A percentile compares a stretch with the other conserved stretches of the same genome.
phyloP scores from a whole-genome alignment of 2,113 vertebrate genomes.

The Columba janthina region DNA sequence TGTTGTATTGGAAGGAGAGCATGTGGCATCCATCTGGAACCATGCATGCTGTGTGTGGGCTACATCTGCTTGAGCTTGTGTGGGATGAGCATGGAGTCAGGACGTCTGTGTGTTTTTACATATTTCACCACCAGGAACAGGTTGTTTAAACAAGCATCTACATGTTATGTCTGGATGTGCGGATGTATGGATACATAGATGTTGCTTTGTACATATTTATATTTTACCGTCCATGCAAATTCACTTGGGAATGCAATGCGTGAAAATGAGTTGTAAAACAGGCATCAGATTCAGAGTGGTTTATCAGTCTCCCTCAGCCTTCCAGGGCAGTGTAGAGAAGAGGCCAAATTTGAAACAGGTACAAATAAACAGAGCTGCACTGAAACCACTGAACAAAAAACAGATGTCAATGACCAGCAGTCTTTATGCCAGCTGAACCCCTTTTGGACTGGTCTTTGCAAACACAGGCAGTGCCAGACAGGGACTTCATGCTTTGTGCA shows the following conservation, averaged over 20 bases:
- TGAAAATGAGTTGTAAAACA: not conserved
- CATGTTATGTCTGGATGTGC: not conserved
- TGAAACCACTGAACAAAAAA: not conserved
- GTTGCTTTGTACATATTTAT: not conserved
- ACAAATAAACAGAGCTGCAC: not conserved
- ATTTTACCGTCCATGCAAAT: not conserved
- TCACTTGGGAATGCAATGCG: not conserved
- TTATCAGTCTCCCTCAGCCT: not conserved
- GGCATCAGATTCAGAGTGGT: not conserved
- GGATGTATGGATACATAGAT: not conserved
- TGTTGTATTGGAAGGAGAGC: not conserved
- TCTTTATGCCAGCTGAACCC: not conserved
- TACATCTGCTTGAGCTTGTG: not conserved
- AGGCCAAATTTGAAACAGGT: not conserved
- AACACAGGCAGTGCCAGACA: not conserved
- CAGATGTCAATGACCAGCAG: not conserved
- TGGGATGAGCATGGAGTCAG: not conserved
- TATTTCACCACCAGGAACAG: not conserved
- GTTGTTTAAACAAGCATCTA: not conserved
- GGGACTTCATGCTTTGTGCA: not conserved
- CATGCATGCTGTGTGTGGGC: not conserved
- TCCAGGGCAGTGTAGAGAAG: not conserved
- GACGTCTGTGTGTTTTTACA: not conserved
- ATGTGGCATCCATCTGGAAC: not conserved
- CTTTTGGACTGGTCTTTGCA: slow-evolving; percentile 13